Evolutionary conservation across 2,888 invertebrate species (phyloP), one percentile per base, ranked within the genome.

Genomic region (Liodrosophila aerea): DNA sequence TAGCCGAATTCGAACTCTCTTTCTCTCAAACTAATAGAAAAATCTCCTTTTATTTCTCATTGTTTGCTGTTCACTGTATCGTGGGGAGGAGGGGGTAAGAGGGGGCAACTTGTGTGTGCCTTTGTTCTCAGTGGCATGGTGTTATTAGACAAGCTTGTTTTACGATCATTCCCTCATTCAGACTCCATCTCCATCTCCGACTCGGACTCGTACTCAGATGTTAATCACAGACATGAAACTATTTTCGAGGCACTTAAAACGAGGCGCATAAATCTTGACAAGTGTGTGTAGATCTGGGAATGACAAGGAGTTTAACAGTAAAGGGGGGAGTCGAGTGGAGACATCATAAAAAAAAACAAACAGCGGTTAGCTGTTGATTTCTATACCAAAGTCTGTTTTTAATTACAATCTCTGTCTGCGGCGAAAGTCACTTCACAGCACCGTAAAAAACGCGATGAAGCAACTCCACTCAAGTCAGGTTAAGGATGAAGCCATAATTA

Each of bases 141-240:
- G 51, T 58, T 64, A 52, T 52, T 59, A 64, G 65, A 58, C 59
- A 45, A 39, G 61, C 51, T 66, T 43, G 51, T 45, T 54, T 64
- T 60, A 36, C 34, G 50, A 49, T 39, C 31, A 43, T 22, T 9
- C 45, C 29, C 36, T 33, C 13, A 34, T n/a, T 27, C 15, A 15
- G n/a, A 5, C 22, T 22, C 22, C 5, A 2, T 22, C 22, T 22
- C 2, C 22, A 5, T 22, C 13, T 33, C 11, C 7, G 29, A 30
- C 8, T 4, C 7, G 12, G 36, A 49, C 7, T n/a, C 34, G 37
- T 13, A 54, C 22, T 34, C 58, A 45, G 64, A 77, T 72, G 59
- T 69, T 74, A 81, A 81, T 76, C 76, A 74, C 57, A 74, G 56
- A 64, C 81, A 81, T 81, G 75, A 69, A 72, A 74, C 81, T 81